Evolutionary conservation across 2,888 invertebrate genomes (phyloP), one percentile per base, ranked within the genome.

Genomic region (Drosophila diplacantha): DNA sequence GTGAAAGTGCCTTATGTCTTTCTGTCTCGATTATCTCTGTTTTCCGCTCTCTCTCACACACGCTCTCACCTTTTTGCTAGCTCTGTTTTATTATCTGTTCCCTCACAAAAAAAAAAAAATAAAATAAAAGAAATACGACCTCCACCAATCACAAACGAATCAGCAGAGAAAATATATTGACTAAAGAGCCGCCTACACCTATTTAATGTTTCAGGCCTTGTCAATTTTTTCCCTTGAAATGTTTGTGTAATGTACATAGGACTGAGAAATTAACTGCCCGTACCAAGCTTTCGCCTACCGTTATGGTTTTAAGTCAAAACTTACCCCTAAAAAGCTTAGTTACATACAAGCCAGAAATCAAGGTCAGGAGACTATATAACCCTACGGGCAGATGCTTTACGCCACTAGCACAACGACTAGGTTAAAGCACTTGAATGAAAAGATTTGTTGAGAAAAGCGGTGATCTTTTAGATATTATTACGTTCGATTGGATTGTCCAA

Each of bases 61-160:
- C 67, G 74, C 77, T 75, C 77, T 73, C 74, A 74, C 73, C 55
- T 73, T 71, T 73, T 74, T 74, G 75, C 74, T 76, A 76, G 71
- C 58, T 74, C 73, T 77, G 71, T 77, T 71, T 77, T 63, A 71
- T 63, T 77, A 69, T 71, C 77, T 74, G 69, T 74, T 58, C 72
- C 70, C 74, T 74, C 66, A 76, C 69, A 22, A 22, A 22, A 22
- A 22, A 5, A 20, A 52, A 67, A 37, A 32, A 49, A 43, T 2
- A 57, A 49, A 35, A 35, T 5, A 31, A 35, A 57, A 14, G 18
- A 35, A 14, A 9, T 12, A 16, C 16, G 16, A 50, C 44, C 44
- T 18, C 18, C 29, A 35, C 39, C 46, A 11, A 66, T 24, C 44
- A 58, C 60, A 59, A 46, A 38, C 55, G 22, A 14, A 29, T 62